phyloP scores from a whole-genome alignment of 2,888 invertebrate species.

The Taenaris catops region DNA sequence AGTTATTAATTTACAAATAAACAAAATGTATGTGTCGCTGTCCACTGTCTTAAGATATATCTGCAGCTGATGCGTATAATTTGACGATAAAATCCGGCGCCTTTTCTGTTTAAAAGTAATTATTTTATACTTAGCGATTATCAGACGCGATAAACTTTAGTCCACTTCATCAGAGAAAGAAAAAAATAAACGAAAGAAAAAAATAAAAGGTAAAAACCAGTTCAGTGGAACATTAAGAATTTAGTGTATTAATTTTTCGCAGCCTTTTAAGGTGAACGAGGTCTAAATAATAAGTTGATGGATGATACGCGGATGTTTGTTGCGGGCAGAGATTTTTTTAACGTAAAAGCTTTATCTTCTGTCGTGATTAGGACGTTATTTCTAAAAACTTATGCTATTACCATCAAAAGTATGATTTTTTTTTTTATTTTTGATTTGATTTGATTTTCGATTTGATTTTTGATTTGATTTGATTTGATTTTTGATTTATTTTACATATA shows the following conservation, averaged over 20 bases:
- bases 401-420: too few relatives aligned
- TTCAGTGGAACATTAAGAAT: constrained; percentile 16
- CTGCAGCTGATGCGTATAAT: constrained; percentile 1
- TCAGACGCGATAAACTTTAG: constrained; percentile 8
- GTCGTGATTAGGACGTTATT: too few relatives aligned
- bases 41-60: neutral
- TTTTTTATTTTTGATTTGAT: too few relatives aligned
- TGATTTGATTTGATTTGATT: too few relatives aligned
- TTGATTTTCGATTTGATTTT: too few relatives aligned
- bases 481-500: too few relatives aligned
- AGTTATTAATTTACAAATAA: too few relatives aligned
- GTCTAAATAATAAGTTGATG: constrained; percentile 43
- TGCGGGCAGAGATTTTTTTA: constrained; percentile 45
- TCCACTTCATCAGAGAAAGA: constrained; percentile 8
- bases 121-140: constrained; percentile 11
- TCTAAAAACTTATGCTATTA: too few relatives aligned
- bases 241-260: constrained; percentile 26
- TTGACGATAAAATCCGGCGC: constrained; percentile 1
- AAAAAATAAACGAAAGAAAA: constrained; percentile 8
- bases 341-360: constrained; percentile 49
- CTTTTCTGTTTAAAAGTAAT: constrained; percentile 4
- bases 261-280: constrained; percentile 40
- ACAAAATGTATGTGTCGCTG: too few relatives aligned
- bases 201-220: constrained; percentile 4
- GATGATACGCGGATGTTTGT: constrained; percentile 40